These are phyloP conservation scores for Lasioglossum lativentre DNA, from an alignment of 2,888 invertebrate species.

Conservation along the genomic window DNA sequence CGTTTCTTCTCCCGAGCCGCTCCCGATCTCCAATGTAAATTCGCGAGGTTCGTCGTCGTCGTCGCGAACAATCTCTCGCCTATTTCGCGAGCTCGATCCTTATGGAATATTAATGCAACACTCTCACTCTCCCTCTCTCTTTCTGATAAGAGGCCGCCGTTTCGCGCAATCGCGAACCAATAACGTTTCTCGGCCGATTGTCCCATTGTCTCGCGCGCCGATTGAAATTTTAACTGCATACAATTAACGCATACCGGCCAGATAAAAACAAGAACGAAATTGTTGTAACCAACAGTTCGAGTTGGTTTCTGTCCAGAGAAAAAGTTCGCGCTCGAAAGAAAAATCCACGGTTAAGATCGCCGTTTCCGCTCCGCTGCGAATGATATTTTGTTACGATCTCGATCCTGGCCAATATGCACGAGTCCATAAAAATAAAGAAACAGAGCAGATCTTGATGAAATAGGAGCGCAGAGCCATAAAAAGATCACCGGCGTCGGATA, in stretches of 20 bases:
- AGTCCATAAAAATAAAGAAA: neutral
- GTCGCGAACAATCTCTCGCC: slow-evolving; percentile 1
- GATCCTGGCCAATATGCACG: neutral
- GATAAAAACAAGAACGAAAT: neutral
- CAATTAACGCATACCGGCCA: neutral
- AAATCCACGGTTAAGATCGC: neutral
- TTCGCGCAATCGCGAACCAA: slow-evolving; percentile 2
- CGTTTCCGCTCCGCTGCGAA: neutral
- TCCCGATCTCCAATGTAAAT: slow-evolving; percentile 53
- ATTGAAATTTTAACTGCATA: neutral
- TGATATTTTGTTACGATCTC: neutral
- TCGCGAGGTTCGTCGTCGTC: slow-evolving; percentile 35
- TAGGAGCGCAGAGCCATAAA: neutral
- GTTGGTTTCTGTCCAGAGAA: neutral
- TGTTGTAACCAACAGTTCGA: no score
- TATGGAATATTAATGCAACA: slow-evolving; percentile 50
- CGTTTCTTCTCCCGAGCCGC: slow-evolving; percentile 37
- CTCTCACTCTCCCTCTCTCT: neutral
- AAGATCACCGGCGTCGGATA: slow-evolving; percentile 19
- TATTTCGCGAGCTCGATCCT: slow-evolving; percentile 38
- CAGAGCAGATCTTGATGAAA: slow-evolving; percentile 7
- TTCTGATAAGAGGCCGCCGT: neutral
- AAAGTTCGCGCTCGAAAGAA: neutral
- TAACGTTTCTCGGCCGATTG: slow-evolving; percentile 4
- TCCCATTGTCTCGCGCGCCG: neutral